Conservation (phyloP, 1,140 invertebrate genomes). For the Eulimnadia texana region DNA sequence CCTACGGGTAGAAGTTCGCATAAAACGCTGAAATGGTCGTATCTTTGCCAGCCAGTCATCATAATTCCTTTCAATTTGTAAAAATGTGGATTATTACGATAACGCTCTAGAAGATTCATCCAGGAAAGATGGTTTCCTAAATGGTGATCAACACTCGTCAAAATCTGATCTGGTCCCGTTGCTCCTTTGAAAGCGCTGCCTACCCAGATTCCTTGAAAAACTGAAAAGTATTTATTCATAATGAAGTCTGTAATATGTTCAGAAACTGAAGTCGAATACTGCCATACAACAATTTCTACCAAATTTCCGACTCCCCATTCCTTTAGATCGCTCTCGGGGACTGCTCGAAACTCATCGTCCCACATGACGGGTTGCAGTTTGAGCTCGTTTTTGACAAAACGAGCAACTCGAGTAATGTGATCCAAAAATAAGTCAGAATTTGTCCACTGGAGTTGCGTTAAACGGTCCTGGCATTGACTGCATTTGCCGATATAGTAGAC, state of each 20-base stretch:
- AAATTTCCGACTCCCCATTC: constrained; percentile 28
- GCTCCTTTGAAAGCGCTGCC: constrained; percentile 44
- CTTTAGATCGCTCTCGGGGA: constrained; percentile 23
- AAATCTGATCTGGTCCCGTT: constrained; percentile 27
- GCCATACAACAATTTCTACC: constrained; percentile 38
- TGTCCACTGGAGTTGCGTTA: constrained; percentile 30
- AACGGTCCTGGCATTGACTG: constrained; percentile 28
- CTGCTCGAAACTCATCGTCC: constrained; percentile 42
- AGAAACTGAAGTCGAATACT: constrained; percentile 34
- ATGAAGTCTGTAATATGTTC: constrained; percentile 27
- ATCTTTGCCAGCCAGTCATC: constrained; percentile 40
- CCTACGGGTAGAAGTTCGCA: constrained; percentile 48
- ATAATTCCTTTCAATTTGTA: constrained; percentile 32
- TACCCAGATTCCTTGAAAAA: constrained; percentile 41
- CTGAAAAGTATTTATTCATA: constrained; percentile 34
- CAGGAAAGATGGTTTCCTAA: constrained; percentile 34
- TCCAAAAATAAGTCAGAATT: constrained; percentile 35
- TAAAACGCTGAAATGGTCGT: constrained; percentile 49
- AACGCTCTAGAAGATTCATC: constrained; percentile 21
- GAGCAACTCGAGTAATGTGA: constrained; percentile 33
- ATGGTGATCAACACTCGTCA: constrained; percentile 32
- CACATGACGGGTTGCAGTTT: constrained; percentile 45
- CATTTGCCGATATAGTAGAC: constrained; percentile 34
- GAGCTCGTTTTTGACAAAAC: constrained; percentile 31
- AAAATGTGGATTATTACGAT: constrained; percentile 19